Base-by-base conservation (phyloP, 2,888 invertebrate species). In the Onthophagus sagittarius region DNA sequence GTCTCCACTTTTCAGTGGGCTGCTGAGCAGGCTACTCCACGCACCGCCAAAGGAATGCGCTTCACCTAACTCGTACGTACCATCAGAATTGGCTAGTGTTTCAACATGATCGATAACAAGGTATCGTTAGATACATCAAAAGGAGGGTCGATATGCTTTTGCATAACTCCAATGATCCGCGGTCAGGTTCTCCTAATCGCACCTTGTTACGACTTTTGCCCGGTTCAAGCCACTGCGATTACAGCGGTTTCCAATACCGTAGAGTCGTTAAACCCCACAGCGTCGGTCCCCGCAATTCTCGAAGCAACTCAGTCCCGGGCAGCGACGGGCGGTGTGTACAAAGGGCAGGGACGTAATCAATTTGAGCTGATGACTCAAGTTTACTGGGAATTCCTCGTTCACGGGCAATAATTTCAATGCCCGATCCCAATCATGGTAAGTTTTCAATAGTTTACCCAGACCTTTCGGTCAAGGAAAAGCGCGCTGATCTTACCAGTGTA, bases 211-310 rank as follows among this genome's bases (percentile, higher is more conserved):
- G 88, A 89, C 88, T 88, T 89, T 86, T 88, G 86, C 86, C 63
- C 87, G 89, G 89, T 91, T 90, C 90, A 91, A 90, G 89, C 90
- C 89, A 88, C 90, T 90, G 88, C 90, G 88, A 90, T 90, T 53
- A 63, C 4, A 6, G 88, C 87, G 87, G 88, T 89, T 89, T 85
- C 87, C 84, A 83, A 84, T 85, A 84, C 84, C 85, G 85, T 83
- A 83, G 83, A 84, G 83, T 81, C 80, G 81, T 81, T 80, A 77
- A 79, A 84, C 83, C 84, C 82, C 83, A 82, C 85, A 84, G 85
- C 83, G 83, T 83, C 85, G 83, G 84, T 86, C 86, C 86, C 85
- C 87, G 86, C 87, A 86, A 87, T 89, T 89, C 88, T 88, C 89
- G 88, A 88, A 88, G 88, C 86, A 88, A 88, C 88, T 88, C 89